phyloP scores from a whole-genome alignment of 2,797 vertebrate species.

The Premnoplex brunnescens region DNA sequence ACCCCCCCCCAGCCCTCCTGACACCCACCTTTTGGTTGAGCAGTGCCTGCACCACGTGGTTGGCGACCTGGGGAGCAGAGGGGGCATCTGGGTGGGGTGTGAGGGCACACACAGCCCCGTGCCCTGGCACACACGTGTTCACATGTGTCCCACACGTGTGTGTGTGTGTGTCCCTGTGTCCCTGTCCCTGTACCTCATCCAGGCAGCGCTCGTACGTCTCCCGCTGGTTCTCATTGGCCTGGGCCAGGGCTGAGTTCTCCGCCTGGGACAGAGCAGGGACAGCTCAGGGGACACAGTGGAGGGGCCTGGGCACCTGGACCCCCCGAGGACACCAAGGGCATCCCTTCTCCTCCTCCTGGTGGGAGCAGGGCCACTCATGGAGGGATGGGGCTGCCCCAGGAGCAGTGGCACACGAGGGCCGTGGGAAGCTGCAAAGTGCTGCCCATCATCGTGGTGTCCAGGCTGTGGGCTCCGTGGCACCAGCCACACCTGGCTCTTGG shows the following conservation, averaged over 20 bases:
- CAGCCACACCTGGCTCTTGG: background rate
- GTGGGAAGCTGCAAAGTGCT: accelerated
- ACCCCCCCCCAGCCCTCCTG: background rate
- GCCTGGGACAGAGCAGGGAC: constrained; percentile 75
- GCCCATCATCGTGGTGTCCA: accelerated
- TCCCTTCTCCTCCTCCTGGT: background rate
- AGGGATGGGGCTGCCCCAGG: background rate
- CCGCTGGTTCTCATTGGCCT: constrained; percentile 94
- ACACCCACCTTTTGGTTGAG: constrained; percentile 63
- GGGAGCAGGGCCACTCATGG: background rate
- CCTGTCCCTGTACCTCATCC: constrained; percentile 81
- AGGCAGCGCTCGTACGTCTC: constrained; percentile 93
- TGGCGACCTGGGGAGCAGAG: constrained; percentile 80
- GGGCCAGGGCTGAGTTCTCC: constrained; percentile 89
- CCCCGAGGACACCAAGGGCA: background rate
- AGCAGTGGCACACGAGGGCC: accelerated
- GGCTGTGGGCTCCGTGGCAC: accelerated
- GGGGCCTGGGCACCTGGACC: background rate
- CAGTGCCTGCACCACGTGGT: constrained; percentile 88
- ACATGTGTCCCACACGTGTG: accelerated
- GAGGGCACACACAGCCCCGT: accelerated
- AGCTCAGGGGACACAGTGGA: background rate
- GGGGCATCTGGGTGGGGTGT: background rate
- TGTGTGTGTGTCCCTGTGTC: accelerated
- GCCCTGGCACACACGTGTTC: accelerated